Base-by-base conservation (phyloP, 2,888 invertebrate genomes). In the Pantelozetes paolii region DNA sequence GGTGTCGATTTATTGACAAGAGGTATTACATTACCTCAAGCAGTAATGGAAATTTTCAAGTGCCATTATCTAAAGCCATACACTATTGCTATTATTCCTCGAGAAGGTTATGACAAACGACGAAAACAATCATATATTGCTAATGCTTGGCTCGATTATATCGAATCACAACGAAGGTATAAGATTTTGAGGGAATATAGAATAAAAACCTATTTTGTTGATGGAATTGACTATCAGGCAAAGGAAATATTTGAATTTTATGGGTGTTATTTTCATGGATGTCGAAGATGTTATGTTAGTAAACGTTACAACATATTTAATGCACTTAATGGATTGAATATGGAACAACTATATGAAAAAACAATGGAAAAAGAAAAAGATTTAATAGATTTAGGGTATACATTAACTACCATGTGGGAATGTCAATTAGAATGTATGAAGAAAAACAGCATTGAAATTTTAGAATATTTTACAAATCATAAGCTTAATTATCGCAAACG, bases 231-330 rank as follows among this genome's bases (percentile, higher is more conserved):
- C 54, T 36, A 18, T 23, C 54, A 64, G n/a, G 54, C 20, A 3
- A 74, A 71, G 3, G 73, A 64, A 8, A 57, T 79, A 9, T 79
- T 74, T 28, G 76, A 77, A 28, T 79, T 75, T 42, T 71, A 77
- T n/a, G 78, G 78, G 0, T 79, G 79, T 72, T 71, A 74, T 26
- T 77, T 23, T 40, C 79, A 79, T 72, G 78, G 78, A 2, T 79
- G 79, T 59, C 32, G 11, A 0, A 59, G 70, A n/a, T 78, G 78
- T 71, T 77, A 50, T 36, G 71, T 48, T 0, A 13, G 28, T 23
- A 50, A 73, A 0, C 50, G 28, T 18, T 5, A 28, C 3, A 62
- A 67, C 2, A 26, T 26, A 0, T 40, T 15, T 13, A 32, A 73
- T 23, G 45, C 69, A n/a, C 1, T 59, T 1, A 45, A n/a, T 0